Conservation (phyloP, 1,140 invertebrate genomes). For the Sinella curviseta region DNA sequence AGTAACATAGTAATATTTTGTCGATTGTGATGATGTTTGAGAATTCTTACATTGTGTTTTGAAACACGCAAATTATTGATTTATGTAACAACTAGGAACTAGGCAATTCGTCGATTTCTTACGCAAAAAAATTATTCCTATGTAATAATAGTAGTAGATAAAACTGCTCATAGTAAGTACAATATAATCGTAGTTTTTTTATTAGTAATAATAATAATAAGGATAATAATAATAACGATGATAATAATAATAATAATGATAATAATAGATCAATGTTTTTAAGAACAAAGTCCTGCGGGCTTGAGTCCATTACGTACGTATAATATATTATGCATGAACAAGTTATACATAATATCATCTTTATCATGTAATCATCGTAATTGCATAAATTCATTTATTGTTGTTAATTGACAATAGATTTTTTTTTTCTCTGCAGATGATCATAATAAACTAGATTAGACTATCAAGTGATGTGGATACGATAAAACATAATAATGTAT, state of each 20-base stretch:
- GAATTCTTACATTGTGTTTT: too few species aligned
- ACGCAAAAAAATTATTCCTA: not conserved
- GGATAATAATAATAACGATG: too few species aligned
- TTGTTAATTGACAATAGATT: not conserved
- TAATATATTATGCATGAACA: slow-evolving; percentile 9
- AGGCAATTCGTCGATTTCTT: not conserved
- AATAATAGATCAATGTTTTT: not conserved
- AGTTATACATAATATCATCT: not conserved
- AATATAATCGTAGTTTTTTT: not conserved
- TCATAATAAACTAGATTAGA: not conserved
- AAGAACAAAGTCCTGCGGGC: slow-evolving; percentile 2
- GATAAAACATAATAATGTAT: not conserved
- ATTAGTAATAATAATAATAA: slow-evolving; percentile 10
- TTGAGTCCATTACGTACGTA: slow-evolving; percentile 12
- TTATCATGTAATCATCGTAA: not conserved
- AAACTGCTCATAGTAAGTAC: too few species aligned
- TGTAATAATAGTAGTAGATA: not conserved
- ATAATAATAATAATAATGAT: too few species aligned
- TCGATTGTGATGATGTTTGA: too few species aligned
- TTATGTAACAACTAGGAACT: not conserved
- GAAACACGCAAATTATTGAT: too few species aligned
- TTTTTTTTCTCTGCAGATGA: not conserved
- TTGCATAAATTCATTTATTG: not conserved
- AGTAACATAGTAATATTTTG: too few species aligned
- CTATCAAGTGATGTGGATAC: not conserved